Base-by-base conservation (phyloP, 2,797 vertebrate species). In the Sebastiscus tertius region DNA sequence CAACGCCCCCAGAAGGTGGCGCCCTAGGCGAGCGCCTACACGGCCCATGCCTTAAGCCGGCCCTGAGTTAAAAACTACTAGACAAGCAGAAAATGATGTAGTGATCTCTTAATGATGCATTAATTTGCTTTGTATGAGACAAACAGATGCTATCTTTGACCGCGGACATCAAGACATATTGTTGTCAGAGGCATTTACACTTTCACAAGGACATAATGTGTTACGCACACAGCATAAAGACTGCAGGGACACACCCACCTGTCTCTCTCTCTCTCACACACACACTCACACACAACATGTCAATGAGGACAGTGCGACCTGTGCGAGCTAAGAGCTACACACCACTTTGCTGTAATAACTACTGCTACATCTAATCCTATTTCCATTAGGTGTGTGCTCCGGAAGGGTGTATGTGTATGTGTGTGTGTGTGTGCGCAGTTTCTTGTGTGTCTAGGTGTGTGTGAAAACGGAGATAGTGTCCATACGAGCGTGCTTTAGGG, bases 311-410 rank as follows among this genome's bases (percentile, higher is more conserved):
- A 79, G 75, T 66, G 86, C 75, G 89, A 92, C 89, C 92, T 86
- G 75, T 78, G 62, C 2, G n/a, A 87, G 77, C 68, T 72, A 60
- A 84, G 72, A 77, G 77, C 81, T 78, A 87, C 88, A 84, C 79
- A 84, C 87, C 88, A 92, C 91, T 92, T 91, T 92, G 82, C 89
- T 87, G 77, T 91, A 93, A 92, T 92, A 93, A 93, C 86, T 80
- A 66, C 60, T 68, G 84, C 84, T 72, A 87, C 88, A 90, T 91
- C 84, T 90, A 91, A 93, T 94, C 90, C 89, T 82, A 82, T 92
- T 93, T 93, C 85, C 90, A 90, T 92, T 89, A 90, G 65, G 85
- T 69, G 63, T 76, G 11, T 68, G 68, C 58, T 73, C 46, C 74
- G 79, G 73, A 58, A 73, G 46, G 24, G 9, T 24, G 75, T 80